Evolutionary conservation across 2,113 vertebrate species (phyloP).

Genomic region (Rhegmatorhina hoffmannsi): DNA sequence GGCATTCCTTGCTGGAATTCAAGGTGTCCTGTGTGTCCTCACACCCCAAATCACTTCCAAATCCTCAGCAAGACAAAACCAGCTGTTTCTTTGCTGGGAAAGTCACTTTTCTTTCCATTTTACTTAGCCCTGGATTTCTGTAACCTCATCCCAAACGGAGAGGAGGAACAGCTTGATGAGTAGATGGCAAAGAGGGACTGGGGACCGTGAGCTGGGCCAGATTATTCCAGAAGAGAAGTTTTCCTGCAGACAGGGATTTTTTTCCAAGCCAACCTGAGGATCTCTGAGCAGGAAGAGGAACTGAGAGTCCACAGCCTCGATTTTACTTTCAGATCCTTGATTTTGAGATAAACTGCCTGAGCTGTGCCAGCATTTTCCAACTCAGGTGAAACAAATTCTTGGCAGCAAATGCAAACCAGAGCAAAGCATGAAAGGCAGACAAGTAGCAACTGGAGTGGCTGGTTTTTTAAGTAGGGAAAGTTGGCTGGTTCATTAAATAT

Average conservation of each 20-base stretch:
- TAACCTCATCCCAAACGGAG: background rate
- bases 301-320: background rate
- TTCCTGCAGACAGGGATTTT: background rate
- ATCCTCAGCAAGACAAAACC: background rate
- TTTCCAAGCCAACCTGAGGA: background rate
- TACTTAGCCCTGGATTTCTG: background rate
- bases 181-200: background rate
- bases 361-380: background rate
- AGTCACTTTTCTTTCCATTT: background rate
- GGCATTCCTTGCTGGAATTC: background rate
- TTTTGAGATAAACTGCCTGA: background rate
- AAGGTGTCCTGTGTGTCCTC: background rate
- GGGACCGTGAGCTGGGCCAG: background rate
- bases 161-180: background rate
- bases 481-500: background rate
- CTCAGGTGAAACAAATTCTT: constrained; percentile 7
- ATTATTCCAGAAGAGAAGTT: background rate
- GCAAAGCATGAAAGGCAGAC: background rate
- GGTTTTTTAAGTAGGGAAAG: background rate
- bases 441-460: constrained; percentile 36
- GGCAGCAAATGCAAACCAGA: constrained; percentile 39
- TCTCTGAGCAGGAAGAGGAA: background rate
- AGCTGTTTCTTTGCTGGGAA: background rate
- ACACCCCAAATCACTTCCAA: background rate
- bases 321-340: background rate